These are phyloP conservation scores for Siderastrea siderea DNA, from an alignment of 92 coral and sea anemone genomes.

Conservation along the genomic window DNA sequence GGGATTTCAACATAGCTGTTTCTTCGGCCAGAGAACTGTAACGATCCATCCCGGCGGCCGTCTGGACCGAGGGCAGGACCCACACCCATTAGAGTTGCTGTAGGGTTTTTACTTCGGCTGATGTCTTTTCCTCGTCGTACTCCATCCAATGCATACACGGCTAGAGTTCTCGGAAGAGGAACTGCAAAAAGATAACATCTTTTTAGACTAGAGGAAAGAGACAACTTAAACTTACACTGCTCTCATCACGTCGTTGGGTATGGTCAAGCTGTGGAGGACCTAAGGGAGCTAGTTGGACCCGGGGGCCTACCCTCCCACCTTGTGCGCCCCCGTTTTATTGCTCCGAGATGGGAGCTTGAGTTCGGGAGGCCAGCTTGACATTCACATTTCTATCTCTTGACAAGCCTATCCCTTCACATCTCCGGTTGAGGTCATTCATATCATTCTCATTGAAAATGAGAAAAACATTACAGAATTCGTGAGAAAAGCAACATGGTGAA, in stretches of 20 bases:
- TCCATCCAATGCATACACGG: constrained; percentile 75
- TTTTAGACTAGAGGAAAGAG: background rate
- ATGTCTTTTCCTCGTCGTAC: constrained; percentile 68
- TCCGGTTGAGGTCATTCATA: too few relatives aligned
- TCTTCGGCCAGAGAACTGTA: constrained; percentile 65
- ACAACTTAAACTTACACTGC: too few relatives aligned
- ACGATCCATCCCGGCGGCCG: constrained; percentile 77
- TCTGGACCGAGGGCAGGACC: constrained; percentile 74
- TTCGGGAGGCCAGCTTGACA: too few relatives aligned
- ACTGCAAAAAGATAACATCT: constrained; percentile 28
- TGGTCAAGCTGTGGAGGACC: too few relatives aligned
- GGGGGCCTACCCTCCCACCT: too few relatives aligned
- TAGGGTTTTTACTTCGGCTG: constrained; percentile 65
- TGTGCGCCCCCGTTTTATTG: too few relatives aligned
- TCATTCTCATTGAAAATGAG: too few relatives aligned
- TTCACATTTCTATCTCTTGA: too few relatives aligned
- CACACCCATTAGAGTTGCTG: constrained; percentile 62
- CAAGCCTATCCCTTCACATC: too few relatives aligned
- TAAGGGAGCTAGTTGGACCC: too few relatives aligned
- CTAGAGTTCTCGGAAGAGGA: constrained; percentile 49
- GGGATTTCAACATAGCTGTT: constrained; percentile 80
- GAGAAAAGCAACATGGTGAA: background rate
- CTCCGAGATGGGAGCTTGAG: too few relatives aligned
- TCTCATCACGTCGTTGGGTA: too few relatives aligned
- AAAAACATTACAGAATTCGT: background rate